Conservation (phyloP, 2,113 vertebrate species). For the Dicrurus megarhynchus region DNA sequence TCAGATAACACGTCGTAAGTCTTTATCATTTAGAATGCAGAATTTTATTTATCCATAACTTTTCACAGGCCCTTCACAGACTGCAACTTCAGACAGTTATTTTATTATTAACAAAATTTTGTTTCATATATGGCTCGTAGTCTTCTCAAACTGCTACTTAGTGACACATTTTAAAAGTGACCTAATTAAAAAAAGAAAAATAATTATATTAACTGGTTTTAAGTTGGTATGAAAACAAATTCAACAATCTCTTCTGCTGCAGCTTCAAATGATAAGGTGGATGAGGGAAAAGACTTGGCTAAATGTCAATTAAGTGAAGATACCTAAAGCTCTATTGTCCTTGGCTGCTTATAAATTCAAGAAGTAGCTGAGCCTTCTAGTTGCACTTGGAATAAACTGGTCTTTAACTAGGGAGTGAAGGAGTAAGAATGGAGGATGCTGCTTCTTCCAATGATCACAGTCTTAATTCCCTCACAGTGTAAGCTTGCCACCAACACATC, state of each 20-base stretch:
- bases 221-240: background rate
- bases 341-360: background rate
- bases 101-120: background rate
- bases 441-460: background rate
- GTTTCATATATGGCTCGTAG: background rate
- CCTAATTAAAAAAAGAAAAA: background rate
- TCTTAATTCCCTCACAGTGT: background rate
- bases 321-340: background rate
- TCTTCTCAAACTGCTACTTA: background rate
- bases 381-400: background rate
- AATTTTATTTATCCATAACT: background rate
- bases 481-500: background rate
- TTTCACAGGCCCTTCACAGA: background rate
- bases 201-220: background rate
- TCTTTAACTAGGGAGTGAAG: background rate
- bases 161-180: background rate
- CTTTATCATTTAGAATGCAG: background rate
- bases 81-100: background rate
- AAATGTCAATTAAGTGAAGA: background rate
- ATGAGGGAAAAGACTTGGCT: background rate
- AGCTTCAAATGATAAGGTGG: background rate
- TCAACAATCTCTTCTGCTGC: background rate
- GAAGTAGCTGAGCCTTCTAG: background rate
- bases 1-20: background rate
- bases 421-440: background rate